Evolutionary conservation across 2,888 invertebrate species (phyloP).

Genomic region (Hirudinaria manillensis): DNA sequence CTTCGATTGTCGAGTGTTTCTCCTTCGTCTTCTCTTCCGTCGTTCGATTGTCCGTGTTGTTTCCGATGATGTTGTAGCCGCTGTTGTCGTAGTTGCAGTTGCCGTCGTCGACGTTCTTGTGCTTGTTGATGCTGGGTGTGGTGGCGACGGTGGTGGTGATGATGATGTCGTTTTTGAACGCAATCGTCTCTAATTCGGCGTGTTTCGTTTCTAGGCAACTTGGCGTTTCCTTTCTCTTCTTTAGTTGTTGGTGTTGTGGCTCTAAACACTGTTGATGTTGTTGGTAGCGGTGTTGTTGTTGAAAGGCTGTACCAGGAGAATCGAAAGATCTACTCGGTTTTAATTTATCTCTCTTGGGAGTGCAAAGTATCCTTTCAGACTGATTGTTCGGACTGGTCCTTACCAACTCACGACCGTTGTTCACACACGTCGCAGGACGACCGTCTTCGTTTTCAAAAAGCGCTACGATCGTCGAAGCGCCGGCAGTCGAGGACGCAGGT

Average conservation of each 20-base stretch:
- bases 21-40: background rate
- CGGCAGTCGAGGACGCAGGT: background rate
- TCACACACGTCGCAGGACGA: too few species aligned
- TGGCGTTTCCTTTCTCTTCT: too few species aligned
- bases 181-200: background rate
- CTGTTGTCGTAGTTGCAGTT: background rate
- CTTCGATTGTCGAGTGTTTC: background rate
- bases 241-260: too few species aligned
- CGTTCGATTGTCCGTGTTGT: background rate
- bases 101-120: background rate
- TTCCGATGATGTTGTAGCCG: background rate
- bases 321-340: background rate
- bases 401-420: too few species aligned
- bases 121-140: background rate
- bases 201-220: background rate
- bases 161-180: background rate
- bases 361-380: too few species aligned
- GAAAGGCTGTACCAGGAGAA: background rate
- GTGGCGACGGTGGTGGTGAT: slow-evolving; percentile 1
- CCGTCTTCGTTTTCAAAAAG: too few species aligned
- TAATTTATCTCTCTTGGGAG: background rate
- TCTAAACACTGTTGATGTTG: too few species aligned
- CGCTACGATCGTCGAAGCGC: background rate
- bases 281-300: background rate
- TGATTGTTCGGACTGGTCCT: too few species aligned